Conservation (phyloP, 2,888 invertebrate genomes). For the Acanthosepion esculentum region DNA sequence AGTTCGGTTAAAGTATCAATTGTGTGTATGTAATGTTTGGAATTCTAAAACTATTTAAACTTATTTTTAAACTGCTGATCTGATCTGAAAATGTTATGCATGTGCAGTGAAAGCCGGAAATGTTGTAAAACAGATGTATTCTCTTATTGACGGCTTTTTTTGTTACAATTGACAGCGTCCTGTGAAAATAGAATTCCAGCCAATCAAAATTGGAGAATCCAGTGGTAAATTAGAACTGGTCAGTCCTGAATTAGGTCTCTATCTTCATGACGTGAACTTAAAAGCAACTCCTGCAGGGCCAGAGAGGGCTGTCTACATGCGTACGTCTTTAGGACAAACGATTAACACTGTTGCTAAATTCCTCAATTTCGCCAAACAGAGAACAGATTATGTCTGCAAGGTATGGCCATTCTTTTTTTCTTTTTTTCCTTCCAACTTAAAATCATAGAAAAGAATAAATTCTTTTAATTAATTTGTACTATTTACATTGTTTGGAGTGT, state of each 20-base stretch:
- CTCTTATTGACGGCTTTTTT: no score
- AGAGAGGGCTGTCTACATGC: slow-evolving; percentile 73
- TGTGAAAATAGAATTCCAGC: slow-evolving; percentile 74
- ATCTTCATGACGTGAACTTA: slow-evolving; percentile 73
- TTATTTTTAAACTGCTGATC: no score
- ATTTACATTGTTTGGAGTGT: no score
- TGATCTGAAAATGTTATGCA: no score
- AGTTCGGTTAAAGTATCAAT: no score
- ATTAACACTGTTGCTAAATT: slow-evolving; percentile 72
- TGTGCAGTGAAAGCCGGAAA: no score
- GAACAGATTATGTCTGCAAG: slow-evolving; percentile 75
- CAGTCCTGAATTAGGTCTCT: slow-evolving; percentile 73
- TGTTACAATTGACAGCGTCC: slow-evolving; percentile 64
- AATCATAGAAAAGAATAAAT: no score
- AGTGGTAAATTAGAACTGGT: slow-evolving; percentile 72
- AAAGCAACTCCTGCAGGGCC: slow-evolving; percentile 73
- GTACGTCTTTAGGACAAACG: slow-evolving; percentile 71
- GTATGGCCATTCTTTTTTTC: slow-evolving; percentile 59
- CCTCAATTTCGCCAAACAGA: slow-evolving; percentile 75
- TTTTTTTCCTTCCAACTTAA: neutral
- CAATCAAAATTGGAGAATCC: slow-evolving; percentile 72
- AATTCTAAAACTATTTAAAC: no score
- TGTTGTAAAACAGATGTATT: no score
- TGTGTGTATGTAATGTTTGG: no score
- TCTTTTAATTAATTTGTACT: no score